Percentiles rank a stretch among this genome's conserved stretches.
Evolutionary conservation across 2,113 vertebrate species (phyloP).

Genomic region (Gorilla gorilla): DNA sequence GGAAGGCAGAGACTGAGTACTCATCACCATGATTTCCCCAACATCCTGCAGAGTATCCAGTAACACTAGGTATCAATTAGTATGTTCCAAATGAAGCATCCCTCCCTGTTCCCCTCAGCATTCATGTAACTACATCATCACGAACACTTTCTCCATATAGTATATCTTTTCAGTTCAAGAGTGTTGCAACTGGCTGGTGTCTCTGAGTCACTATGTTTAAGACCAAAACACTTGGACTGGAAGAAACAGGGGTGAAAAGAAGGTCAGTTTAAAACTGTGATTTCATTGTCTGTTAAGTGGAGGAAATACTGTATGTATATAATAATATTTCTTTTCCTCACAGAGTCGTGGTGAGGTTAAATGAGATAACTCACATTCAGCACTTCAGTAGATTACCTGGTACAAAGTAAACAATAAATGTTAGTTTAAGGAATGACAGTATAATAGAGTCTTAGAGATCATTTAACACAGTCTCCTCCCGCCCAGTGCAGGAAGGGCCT

Average conservation of each 20-base stretch:
- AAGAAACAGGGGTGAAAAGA: background rate
- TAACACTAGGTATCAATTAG: background rate
- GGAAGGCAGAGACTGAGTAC: background rate
- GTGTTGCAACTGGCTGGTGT: background rate
- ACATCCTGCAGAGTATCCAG: background rate
- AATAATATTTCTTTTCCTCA: conserved; percentile 36
- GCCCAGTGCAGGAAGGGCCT: background rate
- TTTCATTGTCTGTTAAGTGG: conserved; percentile 31
- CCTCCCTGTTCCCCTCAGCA: background rate
- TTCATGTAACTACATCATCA: background rate
- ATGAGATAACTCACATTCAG: conserved; percentile 7
- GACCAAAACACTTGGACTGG: background rate
- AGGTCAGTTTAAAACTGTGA: background rate
- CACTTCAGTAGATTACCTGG: background rate
- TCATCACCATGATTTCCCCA: too few relatives aligned
- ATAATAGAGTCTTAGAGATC: background rate
- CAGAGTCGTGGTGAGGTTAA: background rate
- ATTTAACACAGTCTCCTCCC: background rate
- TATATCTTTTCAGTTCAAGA: background rate
- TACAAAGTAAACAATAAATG: background rate
- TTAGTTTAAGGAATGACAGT: conserved; percentile 16
- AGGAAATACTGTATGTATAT: background rate
- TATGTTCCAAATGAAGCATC: background rate
- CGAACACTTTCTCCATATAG: background rate
- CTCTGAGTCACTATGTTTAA: conserved; percentile 10